phyloP scores from a whole-genome alignment of 1,140 invertebrate species.

The Hypsibius dujardini region DNA sequence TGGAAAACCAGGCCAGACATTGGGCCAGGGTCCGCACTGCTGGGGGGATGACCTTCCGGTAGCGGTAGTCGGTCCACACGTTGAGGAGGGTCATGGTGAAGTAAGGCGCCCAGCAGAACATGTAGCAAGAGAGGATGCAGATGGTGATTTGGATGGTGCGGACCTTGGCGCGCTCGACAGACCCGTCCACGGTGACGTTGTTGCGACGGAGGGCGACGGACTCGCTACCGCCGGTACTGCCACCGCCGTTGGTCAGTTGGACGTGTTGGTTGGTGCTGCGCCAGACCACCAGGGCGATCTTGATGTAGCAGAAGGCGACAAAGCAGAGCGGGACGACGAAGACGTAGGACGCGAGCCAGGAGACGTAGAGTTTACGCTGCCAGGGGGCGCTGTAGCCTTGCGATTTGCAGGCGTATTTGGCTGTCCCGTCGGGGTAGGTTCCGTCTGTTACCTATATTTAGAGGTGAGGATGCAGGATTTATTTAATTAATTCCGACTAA shows the following conservation, averaged over 20 bases:
- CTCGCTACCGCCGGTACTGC: not conserved
- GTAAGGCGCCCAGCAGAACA: conserved; percentile 36
- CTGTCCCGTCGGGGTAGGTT: conserved; percentile 24
- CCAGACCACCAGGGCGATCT: conserved; percentile 34
- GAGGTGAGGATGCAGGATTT: no score
- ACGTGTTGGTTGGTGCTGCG: not conserved
- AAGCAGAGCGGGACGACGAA: conserved; percentile 32
- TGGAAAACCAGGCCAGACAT: conserved; percentile 35
- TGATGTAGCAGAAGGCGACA: conserved; percentile 35
- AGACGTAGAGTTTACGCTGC: conserved; percentile 35
- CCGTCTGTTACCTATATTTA: no score
- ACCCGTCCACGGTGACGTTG: not conserved
- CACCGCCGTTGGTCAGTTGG: not conserved
- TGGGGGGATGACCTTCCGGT: conserved; percentile 29
- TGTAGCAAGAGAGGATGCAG: conserved; percentile 33
- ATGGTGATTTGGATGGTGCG: conserved; percentile 35
- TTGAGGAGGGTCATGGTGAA: conserved; percentile 30
- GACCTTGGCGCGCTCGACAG: conserved; percentile 37
- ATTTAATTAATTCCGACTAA: no score
- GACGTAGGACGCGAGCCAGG: conserved; percentile 33
- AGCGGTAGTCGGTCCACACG: conserved; percentile 34
- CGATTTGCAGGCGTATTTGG: conserved; percentile 28
- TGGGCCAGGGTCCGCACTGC: conserved; percentile 31
- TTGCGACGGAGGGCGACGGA: not conserved
- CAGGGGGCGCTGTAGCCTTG: conserved; percentile 34